These are phyloP conservation scores for Hermetia illucens DNA, from an alignment of 1,140 invertebrate species.

Conservation along the genomic window DNA sequence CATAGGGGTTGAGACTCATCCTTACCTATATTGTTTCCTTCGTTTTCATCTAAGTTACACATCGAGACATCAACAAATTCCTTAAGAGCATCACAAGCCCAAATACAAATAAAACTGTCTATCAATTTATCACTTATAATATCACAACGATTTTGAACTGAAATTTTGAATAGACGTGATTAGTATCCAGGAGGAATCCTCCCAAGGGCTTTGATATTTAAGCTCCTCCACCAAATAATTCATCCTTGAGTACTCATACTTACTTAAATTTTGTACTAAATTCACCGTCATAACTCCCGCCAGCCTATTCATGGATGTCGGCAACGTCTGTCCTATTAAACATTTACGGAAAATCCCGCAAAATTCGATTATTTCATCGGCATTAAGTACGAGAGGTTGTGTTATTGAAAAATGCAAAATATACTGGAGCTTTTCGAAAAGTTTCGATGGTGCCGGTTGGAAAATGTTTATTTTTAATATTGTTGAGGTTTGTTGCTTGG, in stretches of 20 bases:
- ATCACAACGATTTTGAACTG: constrained; percentile 1
- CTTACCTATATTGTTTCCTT: neutral
- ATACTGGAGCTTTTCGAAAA: constrained; percentile 18
- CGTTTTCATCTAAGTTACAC: too few relatives aligned
- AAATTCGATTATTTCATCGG: neutral
- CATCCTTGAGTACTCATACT: too few relatives aligned
- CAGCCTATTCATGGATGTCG: constrained; percentile 16
- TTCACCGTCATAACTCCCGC: constrained; percentile 15
- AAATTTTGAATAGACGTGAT: neutral
- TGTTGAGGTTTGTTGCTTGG: neutral
- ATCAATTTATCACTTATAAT: constrained; percentile 2
- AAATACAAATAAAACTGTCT: constrained; percentile 2
- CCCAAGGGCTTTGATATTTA: neutral
- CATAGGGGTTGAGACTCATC: neutral
- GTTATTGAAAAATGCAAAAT: constrained; percentile 17
- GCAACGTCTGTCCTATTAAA: constrained; percentile 7
- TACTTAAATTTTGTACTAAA: constrained; percentile 19
- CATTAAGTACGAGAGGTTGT: constrained; percentile 8
- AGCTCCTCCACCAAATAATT: too few relatives aligned
- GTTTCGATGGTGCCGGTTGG: constrained; percentile 12
- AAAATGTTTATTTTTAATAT: neutral
- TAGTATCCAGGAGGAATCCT: neutral
- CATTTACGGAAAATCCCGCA: neutral
- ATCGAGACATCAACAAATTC: neutral
- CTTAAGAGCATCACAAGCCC: constrained; percentile 2